Conservation (phyloP, 92 coral and sea anemone species). For the Phenganax stokvisi region DNA sequence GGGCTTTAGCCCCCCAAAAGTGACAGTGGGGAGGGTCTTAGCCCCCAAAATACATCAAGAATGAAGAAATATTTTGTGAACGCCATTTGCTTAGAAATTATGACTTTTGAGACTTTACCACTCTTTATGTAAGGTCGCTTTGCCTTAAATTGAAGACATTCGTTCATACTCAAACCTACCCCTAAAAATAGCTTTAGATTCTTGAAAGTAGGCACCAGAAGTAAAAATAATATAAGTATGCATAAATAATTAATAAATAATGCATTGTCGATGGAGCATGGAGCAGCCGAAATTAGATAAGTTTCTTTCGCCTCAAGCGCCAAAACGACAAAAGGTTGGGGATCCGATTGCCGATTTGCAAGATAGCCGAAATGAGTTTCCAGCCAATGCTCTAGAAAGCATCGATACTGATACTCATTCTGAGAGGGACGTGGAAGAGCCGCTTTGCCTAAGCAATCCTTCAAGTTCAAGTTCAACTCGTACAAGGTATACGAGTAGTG, state of each 20-base stretch:
- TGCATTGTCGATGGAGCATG: background rate
- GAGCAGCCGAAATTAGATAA: slow-evolving; percentile 5
- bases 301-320: background rate
- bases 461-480: background rate
- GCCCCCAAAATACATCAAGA: background rate
- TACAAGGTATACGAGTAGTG: background rate
- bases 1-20: background rate
- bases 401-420: background rate
- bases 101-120: background rate
- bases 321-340: background rate
- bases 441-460: background rate
- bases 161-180: too few relatives aligned
- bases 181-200: too few relatives aligned
- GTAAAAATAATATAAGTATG: too few relatives aligned
- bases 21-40: background rate
- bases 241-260: too few relatives aligned
- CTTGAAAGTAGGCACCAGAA: too few relatives aligned
- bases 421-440: background rate
- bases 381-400: background rate
- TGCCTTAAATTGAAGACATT: too few relatives aligned
- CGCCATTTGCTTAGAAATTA: background rate
- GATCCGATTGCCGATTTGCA: slow-evolving; percentile 5
- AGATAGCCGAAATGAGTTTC: background rate
- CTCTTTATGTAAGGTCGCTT: background rate
- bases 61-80: background rate